phyloP scores from a whole-genome alignment of 2,113 vertebrate species.

The Tragelaphus scriptus region DNA sequence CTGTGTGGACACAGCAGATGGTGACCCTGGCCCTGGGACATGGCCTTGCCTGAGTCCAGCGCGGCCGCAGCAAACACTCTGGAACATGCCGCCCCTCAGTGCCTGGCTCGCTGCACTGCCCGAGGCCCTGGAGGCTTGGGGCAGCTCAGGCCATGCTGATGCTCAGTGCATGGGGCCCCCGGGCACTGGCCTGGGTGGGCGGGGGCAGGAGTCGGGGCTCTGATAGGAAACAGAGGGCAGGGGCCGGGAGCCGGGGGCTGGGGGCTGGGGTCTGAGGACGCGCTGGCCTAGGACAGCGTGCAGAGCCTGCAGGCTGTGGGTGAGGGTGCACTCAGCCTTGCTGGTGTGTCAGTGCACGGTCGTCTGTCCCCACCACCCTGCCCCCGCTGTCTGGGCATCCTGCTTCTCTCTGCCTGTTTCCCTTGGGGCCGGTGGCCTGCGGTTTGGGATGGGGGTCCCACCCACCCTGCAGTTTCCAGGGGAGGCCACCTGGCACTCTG shows the following conservation, averaged over 20 bases:
- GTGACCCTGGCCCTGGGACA: neutral
- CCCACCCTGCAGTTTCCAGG: neutral
- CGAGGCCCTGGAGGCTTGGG: neutral
- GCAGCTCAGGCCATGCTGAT: neutral
- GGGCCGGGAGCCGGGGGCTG: too few species aligned
- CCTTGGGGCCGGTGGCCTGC: neutral
- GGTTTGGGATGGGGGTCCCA: neutral
- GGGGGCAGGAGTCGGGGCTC: neutral
- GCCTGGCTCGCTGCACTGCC: neutral
- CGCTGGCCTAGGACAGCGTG: neutral
- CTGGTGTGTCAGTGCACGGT: rapidly evolving
- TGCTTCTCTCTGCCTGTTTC: neutral
- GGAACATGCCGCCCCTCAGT: neutral
- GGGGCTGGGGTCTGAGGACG: neutral
- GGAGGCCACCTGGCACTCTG: neutral
- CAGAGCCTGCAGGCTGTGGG: neutral
- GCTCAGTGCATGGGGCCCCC: neutral
- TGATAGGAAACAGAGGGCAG: neutral
- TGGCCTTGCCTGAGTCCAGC: neutral
- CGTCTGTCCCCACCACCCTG: rapidly evolving
- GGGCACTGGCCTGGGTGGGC: neutral
- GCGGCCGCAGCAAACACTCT: neutral
- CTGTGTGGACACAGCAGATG: neutral
- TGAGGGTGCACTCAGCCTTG: rapidly evolving
- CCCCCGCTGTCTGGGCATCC: rapidly evolving